Evolutionary conservation across 2,888 invertebrate genomes (phyloP).

Genomic region (Rutpela maculata): DNA sequence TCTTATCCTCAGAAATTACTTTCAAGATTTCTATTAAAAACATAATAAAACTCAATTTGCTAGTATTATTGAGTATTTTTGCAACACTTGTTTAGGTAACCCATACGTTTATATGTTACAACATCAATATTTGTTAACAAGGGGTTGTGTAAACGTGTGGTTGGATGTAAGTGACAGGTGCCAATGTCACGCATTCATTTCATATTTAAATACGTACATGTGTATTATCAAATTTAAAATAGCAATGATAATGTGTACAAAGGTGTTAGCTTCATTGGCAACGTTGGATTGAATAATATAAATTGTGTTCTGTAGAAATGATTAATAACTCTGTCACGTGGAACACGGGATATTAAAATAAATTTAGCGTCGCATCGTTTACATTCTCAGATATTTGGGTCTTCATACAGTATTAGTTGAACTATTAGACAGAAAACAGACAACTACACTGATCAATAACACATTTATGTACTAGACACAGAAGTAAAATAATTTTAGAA

Average conservation of each 20-base stretch:
- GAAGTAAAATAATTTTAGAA: too few relatives aligned
- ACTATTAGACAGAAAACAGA: too few relatives aligned
- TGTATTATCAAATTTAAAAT: slow-evolving; percentile 11
- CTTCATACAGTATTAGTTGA: too few relatives aligned
- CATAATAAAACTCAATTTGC: slow-evolving; percentile 20
- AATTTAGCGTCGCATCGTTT: too few relatives aligned
- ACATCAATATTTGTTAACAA: slow-evolving; percentile 10
- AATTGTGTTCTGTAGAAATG: slow-evolving; percentile 8
- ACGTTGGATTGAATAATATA: slow-evolving; percentile 5
- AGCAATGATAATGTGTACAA: slow-evolving; percentile 19
- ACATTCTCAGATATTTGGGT: too few relatives aligned
- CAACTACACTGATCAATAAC: too few relatives aligned
- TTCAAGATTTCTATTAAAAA: not conserved
- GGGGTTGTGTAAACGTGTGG: not conserved
- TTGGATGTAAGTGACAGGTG: slow-evolving; percentile 25
- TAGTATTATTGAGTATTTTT: slow-evolving; percentile 10
- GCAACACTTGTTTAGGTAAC: slow-evolving; percentile 7
- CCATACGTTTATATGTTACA: not conserved
- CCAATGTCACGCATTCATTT: slow-evolving; percentile 8
- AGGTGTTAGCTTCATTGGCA: slow-evolving; percentile 20
- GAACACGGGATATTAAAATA: not conserved
- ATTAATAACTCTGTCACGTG: slow-evolving; percentile 7
- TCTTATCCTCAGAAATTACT: not conserved
- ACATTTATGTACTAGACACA: too few relatives aligned
- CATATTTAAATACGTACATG: slow-evolving; percentile 17